Percentiles rank a stretch among this genome's conserved stretches.
Conservation (phyloP, 2,888 invertebrate genomes). For the Caenorhabditis parvicauda region DNA sequence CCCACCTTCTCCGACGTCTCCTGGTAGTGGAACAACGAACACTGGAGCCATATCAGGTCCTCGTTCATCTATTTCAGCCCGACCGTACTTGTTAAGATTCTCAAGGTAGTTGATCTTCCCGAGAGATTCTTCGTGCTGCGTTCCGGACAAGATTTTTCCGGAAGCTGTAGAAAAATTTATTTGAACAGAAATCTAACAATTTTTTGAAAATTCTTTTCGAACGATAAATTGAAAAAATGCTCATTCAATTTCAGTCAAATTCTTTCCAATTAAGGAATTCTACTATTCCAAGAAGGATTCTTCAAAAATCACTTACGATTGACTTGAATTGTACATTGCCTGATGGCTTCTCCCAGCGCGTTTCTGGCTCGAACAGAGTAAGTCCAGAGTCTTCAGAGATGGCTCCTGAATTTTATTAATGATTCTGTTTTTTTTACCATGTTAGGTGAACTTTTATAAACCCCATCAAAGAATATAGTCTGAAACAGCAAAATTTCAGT, state of each 20-base stretch:
- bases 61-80: slow-evolving; percentile 52
- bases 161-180: slow-evolving; percentile 30
- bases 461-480: too few relatives aligned
- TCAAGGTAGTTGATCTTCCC: slow-evolving; percentile 66
- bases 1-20: slow-evolving; percentile 47
- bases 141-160: slow-evolving; percentile 52
- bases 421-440: too few relatives aligned
- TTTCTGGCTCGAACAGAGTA: slow-evolving; percentile 74
- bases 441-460: too few relatives aligned
- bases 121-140: slow-evolving; percentile 62
- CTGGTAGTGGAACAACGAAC: slow-evolving; percentile 43
- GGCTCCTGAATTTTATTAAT: too few relatives aligned
- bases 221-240: neutral
- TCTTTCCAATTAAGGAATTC: neutral
- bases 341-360: slow-evolving; percentile 51
- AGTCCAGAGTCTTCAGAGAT: slow-evolving; percentile 86
- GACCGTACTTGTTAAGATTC: slow-evolving; percentile 65
- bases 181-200: neutral
- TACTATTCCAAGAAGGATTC: neutral
- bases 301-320: slow-evolving; percentile 25
- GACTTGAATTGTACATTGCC: slow-evolving; percentile 49
- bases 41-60: slow-evolving; percentile 50
- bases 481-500: too few relatives aligned
- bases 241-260: neutral
- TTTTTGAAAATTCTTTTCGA: neutral